phyloP scores from a whole-genome alignment of 2,888 invertebrate species.

The Vandiemenella viatica region DNA sequence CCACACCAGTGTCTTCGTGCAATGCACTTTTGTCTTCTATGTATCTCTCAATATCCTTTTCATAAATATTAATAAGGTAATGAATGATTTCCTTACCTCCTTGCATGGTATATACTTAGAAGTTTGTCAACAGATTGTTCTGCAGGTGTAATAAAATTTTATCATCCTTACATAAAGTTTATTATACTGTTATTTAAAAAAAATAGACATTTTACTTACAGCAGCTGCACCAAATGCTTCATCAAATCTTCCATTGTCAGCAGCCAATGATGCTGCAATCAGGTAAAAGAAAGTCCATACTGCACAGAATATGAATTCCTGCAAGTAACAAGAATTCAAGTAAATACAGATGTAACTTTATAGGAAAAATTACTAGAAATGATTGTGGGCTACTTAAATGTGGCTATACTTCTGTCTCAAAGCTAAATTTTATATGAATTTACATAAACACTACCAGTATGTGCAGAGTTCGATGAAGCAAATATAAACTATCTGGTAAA shows the following conservation, averaged over 20 bases:
- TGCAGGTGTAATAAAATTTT: neutral
- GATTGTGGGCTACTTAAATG: neutral
- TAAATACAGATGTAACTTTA: neutral
- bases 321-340: slow-evolving; percentile 17
- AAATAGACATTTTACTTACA: slow-evolving; percentile 39
- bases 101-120: too few relatives aligned
- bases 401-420: too few relatives aligned
- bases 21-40: too few relatives aligned
- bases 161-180: neutral
- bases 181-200: slow-evolving; percentile 33
- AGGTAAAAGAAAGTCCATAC: slow-evolving; percentile 61
- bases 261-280: slow-evolving; percentile 54
- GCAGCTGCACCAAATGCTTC: slow-evolving; percentile 53
- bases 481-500: too few relatives aligned
- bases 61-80: too few relatives aligned
- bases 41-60: too few relatives aligned
- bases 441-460: too few relatives aligned
- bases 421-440: too few relatives aligned
- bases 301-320: slow-evolving; percentile 59
- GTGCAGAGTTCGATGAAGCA: too few relatives aligned
- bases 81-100: too few relatives aligned
- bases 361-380: neutral
- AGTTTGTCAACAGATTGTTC: too few relatives aligned
- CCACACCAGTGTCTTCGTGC: too few relatives aligned
- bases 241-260: slow-evolving; percentile 33